These are phyloP conservation scores for Formica aserva DNA, from an alignment of 2,888 invertebrate species.

Conservation along the genomic window DNA sequence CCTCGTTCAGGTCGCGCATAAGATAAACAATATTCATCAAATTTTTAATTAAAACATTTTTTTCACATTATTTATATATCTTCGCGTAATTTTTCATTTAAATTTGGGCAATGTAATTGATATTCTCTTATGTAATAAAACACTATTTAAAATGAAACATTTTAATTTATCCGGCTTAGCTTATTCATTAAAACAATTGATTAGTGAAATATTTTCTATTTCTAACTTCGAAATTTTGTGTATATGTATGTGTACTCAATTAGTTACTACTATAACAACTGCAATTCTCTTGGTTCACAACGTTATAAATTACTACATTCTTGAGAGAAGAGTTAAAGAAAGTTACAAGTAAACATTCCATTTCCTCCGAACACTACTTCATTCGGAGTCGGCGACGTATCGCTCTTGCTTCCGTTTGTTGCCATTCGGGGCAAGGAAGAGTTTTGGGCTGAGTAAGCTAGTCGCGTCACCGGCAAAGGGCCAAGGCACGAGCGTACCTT, in stretches of 20 bases:
- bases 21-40: not conserved
- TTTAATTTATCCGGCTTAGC: too few species aligned
- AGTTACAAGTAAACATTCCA: constrained; percentile 55
- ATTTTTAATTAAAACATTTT: too few species aligned
- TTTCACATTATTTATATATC: too few species aligned
- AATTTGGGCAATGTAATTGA: not conserved
- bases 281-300: constrained; percentile 19
- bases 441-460: constrained; percentile 34
- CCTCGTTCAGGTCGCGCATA: too few species aligned
- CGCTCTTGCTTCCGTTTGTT: constrained; percentile 45
- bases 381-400: constrained; percentile 42
- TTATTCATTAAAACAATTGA: not conserved
- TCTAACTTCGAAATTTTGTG: not conserved
- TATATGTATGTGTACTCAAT: not conserved
- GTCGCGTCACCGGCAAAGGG: constrained; percentile 53
- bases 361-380: constrained; percentile 40
- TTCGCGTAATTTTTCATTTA: not conserved
- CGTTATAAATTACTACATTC: constrained; percentile 46
- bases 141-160: too few species aligned
- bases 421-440: constrained; percentile 33
- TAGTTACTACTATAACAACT: constrained; percentile 25
- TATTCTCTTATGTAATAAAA: not conserved
- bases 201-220: not conserved
- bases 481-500: constrained; percentile 50
- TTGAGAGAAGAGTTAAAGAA: constrained; percentile 42